Evolutionary conservation across 2,797 vertebrate genomes (phyloP).

Genomic region (Heliangelus exortis): DNA sequence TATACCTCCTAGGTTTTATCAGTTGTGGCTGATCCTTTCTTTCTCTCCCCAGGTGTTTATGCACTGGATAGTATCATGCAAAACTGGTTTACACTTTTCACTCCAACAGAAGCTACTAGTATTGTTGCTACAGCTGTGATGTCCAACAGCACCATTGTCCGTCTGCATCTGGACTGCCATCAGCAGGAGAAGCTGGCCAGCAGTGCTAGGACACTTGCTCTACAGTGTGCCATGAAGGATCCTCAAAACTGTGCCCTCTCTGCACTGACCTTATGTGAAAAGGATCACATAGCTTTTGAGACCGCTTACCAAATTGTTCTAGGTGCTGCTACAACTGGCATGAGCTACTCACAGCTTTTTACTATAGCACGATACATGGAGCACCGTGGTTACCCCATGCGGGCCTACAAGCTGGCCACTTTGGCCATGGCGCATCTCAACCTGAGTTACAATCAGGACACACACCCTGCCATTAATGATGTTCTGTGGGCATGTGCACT

Average conservation of each 20-base stretch:
- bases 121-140: slow-evolving; percentile 87
- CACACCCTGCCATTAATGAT: too few species aligned
- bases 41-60: slow-evolving; percentile 86
- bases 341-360: too few species aligned
- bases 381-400: too few species aligned
- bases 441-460: too few species aligned
- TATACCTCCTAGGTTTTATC: neutral
- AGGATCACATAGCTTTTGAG: too few species aligned
- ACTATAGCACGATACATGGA: too few species aligned
- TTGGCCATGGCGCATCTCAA: too few species aligned
- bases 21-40: neutral
- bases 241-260: slow-evolving; percentile 89
- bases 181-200: slow-evolving; percentile 84
- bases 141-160: slow-evolving; percentile 84
- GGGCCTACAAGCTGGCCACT: too few species aligned
- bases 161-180: slow-evolving; percentile 83
- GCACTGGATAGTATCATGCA: slow-evolving; percentile 92
- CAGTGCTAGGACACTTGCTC: slow-evolving; percentile 84
- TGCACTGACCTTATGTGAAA: too few species aligned
- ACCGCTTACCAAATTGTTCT: too few species aligned
- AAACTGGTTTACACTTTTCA: slow-evolving; percentile 87
- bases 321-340: too few species aligned
- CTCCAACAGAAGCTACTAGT: slow-evolving; percentile 85
- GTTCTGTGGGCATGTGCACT: too few species aligned
- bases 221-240: slow-evolving; percentile 88